phyloP scores from a whole-genome alignment of 2,113 vertebrate genomes.

The Pteronura brasiliensis region DNA sequence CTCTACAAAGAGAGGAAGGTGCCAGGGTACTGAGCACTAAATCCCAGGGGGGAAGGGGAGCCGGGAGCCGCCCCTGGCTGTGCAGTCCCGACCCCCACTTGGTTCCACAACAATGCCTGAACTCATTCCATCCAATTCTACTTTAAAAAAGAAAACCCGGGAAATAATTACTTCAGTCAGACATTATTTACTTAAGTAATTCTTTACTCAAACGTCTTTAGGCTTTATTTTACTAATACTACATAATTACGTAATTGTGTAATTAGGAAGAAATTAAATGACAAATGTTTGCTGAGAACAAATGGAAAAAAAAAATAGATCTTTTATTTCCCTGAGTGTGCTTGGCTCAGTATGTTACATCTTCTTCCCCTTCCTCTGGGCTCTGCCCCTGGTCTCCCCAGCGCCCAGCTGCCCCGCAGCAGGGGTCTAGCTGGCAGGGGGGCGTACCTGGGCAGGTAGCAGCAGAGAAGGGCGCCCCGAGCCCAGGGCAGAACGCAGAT shows the following conservation, averaged over 20 bases:
- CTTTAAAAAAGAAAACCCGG: constrained; percentile 66
- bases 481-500: not conserved
- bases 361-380: not conserved
- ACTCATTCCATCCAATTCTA: constrained; percentile 66
- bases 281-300: constrained; percentile 74
- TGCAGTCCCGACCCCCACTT: not conserved
- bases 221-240: constrained; percentile 83
- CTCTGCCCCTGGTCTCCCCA: not conserved
- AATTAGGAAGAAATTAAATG: constrained; percentile 80
- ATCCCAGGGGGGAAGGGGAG: not conserved
- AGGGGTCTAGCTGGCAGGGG: not conserved
- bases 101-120: constrained; percentile 28
- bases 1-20: not conserved
- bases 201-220: constrained; percentile 82
- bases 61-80: not conserved
- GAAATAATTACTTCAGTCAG: constrained; percentile 78
- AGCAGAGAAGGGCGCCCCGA: not conserved
- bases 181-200: constrained; percentile 84
- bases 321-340: constrained; percentile 20
- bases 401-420: fast-evolving
- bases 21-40: not conserved
- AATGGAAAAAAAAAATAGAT: constrained; percentile 52
- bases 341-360: not conserved
- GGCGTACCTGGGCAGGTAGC: not conserved
- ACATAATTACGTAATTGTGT: constrained; percentile 79